Percentiles rank a stretch among this genome's conserved stretches.
Evolutionary conservation across 1,140 invertebrate genomes (phyloP).

Genomic region (Pseudomyrmex sp.): DNA sequence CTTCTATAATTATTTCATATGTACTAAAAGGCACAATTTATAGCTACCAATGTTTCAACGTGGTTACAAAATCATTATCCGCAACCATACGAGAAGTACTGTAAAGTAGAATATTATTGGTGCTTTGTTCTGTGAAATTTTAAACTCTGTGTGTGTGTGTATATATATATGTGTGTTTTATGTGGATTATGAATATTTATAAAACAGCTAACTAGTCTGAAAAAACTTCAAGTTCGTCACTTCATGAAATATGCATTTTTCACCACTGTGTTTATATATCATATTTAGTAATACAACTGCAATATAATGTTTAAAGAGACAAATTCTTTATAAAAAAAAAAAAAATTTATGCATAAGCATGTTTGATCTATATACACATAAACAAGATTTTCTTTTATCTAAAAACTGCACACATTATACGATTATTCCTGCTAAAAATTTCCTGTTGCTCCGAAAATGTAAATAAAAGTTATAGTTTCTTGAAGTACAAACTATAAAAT

Average conservation of each 20-base stretch:
- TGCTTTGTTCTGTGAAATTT: conserved; percentile 64
- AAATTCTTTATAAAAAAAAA: no score
- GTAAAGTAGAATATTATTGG: conserved; percentile 63
- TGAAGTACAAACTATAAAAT: conserved; percentile 41
- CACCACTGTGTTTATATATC: conserved; percentile 59
- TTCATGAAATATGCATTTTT: conserved; percentile 55
- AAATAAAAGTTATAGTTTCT: conserved; percentile 38
- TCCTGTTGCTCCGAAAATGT: conserved; percentile 3
- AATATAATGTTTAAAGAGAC: no score
- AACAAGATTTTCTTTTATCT: no score
- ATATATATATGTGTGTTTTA: no score
- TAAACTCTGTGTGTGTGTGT: conserved; percentile 18
- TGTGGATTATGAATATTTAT: conserved; percentile 68
- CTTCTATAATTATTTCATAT: conserved; percentile 81
- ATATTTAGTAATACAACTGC: conserved; percentile 60
- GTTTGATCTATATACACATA: no score
- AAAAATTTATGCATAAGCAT: conserved; percentile 16
- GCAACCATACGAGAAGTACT: conserved; percentile 67
- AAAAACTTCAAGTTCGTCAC: conserved; percentile 43
- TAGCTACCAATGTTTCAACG: conserved; percentile 84
- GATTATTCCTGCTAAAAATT: not conserved
- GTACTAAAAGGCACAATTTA: conserved; percentile 84
- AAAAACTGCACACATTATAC: no score
- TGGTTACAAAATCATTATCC: conserved; percentile 80
- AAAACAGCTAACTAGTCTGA: conserved; percentile 54